Evolutionary conservation across 2,797 vertebrate genomes (phyloP), one percentile per base, ranked within the genome.

Genomic region (Falco biarmicus): DNA sequence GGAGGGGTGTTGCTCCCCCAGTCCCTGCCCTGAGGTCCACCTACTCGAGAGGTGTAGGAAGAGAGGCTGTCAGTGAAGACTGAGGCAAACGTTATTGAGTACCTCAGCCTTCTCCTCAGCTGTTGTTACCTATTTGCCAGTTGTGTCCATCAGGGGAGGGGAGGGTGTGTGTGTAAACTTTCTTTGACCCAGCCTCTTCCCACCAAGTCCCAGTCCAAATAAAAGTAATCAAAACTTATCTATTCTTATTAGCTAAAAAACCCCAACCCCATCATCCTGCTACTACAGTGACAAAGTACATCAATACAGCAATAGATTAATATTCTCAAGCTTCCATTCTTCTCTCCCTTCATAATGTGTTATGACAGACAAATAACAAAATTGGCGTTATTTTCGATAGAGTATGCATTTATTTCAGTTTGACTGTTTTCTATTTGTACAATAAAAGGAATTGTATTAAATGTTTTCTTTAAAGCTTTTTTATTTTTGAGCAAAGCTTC

Each of bases 131-230:
- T 37, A 14, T 53, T 75, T 82, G 12, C 8, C 10, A 9, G 13
- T 77, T 1, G 0, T 43, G 16, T 12, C 26, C 15, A 15, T 6
- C 14, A 8, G 10, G 4, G 6, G 15, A 25, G 4, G 6, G 39
- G 39, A 41, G 39, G 39, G 39, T 41, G 39, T 41, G 39, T 43
- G 41, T 43, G 8, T 18, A 26, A 0, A 3, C 2, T 77, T 81
- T 21, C 16, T 70, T 79, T 92, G 34, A 76, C 24, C 5, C 4
- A 61, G 4, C 1, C 4, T 1, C 19, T 86, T 69, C 22, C 4
- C 26, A 43, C 6, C 9, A 53, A 56, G 6, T 74, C 28, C 12
- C 14, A 81, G 7, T 12, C 5, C 19, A 89, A 85, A 80, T 66
- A 7, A 74, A 7, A 69, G 69, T 61, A 82, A 60, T 59, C 5